Percentiles rank a stretch among this genome's conserved stretches.
These are phyloP conservation scores for Nudaria mundana DNA, from an alignment of 2,888 invertebrate species.

Conservation along the genomic window DNA sequence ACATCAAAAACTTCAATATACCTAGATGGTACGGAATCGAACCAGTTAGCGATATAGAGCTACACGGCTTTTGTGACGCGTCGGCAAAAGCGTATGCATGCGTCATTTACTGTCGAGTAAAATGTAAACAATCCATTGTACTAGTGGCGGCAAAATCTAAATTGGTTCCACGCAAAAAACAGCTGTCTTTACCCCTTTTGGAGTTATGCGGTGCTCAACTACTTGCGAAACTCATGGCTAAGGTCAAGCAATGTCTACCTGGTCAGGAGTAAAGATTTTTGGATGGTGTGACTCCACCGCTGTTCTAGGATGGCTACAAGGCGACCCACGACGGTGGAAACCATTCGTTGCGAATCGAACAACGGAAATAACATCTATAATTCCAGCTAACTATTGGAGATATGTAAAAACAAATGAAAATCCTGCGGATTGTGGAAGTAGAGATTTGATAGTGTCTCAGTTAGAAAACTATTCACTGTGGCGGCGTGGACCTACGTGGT, in stretches of 20 bases:
- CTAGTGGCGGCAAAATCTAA: constrained; percentile 17
- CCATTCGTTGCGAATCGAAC: constrained; percentile 6
- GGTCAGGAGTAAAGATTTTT: too few species aligned
- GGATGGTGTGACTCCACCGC: constrained; percentile 12
- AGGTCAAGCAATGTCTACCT: too few species aligned
- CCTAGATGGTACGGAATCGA: neutral
- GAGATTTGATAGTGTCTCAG: constrained; percentile 5
- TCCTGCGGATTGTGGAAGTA: constrained; percentile 7
- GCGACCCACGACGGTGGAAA: constrained; percentile 2
- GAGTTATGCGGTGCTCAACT: constrained; percentile 21
- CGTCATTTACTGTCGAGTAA: constrained; percentile 7
- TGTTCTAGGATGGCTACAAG: constrained; percentile 4
- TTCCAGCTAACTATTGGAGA: neutral
- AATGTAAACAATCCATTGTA: neutral
- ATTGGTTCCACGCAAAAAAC: constrained; percentile 17
- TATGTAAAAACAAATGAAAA: neutral
- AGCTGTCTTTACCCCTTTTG: constrained; percentile 16
- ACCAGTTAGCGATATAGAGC: constrained; percentile 7
- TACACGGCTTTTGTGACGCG: constrained; percentile 24
- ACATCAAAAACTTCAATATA: too few species aligned
- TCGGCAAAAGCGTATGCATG: constrained; percentile 22
- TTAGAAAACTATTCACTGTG: constrained; percentile 21
- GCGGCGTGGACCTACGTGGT: too few species aligned
- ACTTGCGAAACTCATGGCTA: neutral
- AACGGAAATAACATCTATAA: neutral